These are phyloP conservation scores for Ptiloglossa arizonensis DNA, from an alignment of 1,140 invertebrate species.

Conservation along the genomic window DNA sequence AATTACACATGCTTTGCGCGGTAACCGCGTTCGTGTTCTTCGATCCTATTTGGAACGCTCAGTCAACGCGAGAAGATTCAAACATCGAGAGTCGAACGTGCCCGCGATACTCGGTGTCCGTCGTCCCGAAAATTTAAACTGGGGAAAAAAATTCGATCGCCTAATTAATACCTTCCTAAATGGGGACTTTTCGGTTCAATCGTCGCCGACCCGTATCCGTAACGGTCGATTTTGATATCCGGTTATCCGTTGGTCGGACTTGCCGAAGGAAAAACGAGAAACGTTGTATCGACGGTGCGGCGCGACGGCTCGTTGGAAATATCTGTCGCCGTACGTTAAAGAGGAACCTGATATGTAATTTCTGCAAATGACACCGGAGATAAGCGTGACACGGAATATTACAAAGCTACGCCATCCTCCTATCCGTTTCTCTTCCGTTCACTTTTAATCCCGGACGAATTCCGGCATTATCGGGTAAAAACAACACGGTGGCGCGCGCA, in stretches of 20 bases:
- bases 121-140: too few relatives aligned
- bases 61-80: too few relatives aligned
- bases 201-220: too few relatives aligned
- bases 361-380: constrained; percentile 52
- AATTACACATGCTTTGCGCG: too few relatives aligned
- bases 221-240: not conserved
- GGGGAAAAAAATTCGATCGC: too few relatives aligned
- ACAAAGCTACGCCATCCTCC: not conserved
- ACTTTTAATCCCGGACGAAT: constrained; percentile 35
- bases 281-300: not conserved
- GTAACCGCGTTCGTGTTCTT: too few relatives aligned
- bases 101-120: too few relatives aligned
- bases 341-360: constrained; percentile 44
- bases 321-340: constrained; percentile 19
- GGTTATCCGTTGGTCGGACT: not conserved
- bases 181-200: too few relatives aligned
- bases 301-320: not conserved
- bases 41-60: too few relatives aligned
- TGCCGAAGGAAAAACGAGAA: not conserved
- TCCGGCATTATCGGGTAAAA: constrained; percentile 23
- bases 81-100: too few relatives aligned
- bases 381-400: constrained; percentile 31
- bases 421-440: not conserved
- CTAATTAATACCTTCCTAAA: too few relatives aligned
- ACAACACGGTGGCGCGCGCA: not conserved